Conservation (phyloP, 2,113 vertebrate genomes). For the Chrysemys picta region DNA sequence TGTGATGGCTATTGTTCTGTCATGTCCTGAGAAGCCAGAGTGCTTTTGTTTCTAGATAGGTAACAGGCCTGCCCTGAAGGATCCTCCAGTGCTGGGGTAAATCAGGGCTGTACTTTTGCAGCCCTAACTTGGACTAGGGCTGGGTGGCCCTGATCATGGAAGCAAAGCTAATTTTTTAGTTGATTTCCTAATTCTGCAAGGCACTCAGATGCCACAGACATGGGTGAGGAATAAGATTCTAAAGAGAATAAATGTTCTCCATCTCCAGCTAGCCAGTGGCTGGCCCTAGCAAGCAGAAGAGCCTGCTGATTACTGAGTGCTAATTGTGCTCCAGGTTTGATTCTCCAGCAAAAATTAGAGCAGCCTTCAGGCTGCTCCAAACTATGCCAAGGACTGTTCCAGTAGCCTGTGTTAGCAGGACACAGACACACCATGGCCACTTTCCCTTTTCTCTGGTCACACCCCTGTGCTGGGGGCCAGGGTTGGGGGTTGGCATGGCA, state of each 20-base stretch:
- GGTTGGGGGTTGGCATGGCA: neutral
- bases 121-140: neutral
- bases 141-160: neutral
- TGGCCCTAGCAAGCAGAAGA: neutral
- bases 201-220: neutral
- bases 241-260: neutral
- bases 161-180: neutral
- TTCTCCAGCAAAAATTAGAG: neutral
- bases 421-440: neutral
- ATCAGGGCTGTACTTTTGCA: neutral
- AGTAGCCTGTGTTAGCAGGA: neutral
- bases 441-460: neutral
- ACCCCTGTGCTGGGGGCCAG: neutral
- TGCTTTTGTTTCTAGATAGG: neutral
- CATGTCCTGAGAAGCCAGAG: neutral
- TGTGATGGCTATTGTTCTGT: neutral
- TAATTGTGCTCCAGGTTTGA: neutral
- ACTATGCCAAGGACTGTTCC: neutral
- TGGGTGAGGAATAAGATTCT: neutral
- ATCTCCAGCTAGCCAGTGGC: neutral
- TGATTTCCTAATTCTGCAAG: neutral
- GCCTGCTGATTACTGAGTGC: neutral
- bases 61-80: neutral
- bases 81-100: neutral
- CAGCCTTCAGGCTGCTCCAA: neutral